Evolutionary conservation across 2,888 invertebrate species (phyloP), one percentile per base, ranked within the genome.

Genomic region (Chrysodeixis includens): DNA sequence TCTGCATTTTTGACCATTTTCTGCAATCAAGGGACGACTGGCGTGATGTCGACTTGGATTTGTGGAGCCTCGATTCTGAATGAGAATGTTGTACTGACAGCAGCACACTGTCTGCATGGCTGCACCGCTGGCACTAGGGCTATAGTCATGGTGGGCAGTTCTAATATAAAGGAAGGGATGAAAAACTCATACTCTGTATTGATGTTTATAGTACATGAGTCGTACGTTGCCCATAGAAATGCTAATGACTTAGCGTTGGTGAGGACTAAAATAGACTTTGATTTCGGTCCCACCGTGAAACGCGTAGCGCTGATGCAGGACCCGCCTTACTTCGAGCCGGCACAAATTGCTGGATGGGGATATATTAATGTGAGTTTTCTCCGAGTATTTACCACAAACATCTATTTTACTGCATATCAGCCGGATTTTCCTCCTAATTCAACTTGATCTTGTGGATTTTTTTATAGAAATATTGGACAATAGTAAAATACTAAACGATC

Each of bases 1-100:
- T 76, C 82, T 0, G 83, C 69, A 2, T 80, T 68, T 46, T n/a
- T 86, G 4, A 12, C n/a, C 0, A 22, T 83, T 0, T 14, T 9
- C 1, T 82, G 83, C 61, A 0, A 16, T 1, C 12, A 10, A 4
- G 14, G 1, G 1, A 20, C 44, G 0, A 1, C 4, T 1, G 0
- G 4, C 0, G 51, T 20, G 10, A 1, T 1, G 0, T 4, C 0
- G 0, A 16, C 18, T 8, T 82, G 76, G 68, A 61, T 75, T 0
- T 90, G 89, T 32, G 88, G 88, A 0, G 69, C 81, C 0, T 89
- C 89, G 0, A 80, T 90, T 3, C 1, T 90, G 0, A 90, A 85
- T 51, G 82, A 85, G 32, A 20, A 9, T 0, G 57, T 88, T 5
- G 14, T 86, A 0, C 18, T 89, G 0, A 85, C 89, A 0, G 89